Evolutionary conservation across 2,797 vertebrate species (phyloP), one percentile per base, ranked within the genome.

Genomic region (Eidolon dupreanum): DNA sequence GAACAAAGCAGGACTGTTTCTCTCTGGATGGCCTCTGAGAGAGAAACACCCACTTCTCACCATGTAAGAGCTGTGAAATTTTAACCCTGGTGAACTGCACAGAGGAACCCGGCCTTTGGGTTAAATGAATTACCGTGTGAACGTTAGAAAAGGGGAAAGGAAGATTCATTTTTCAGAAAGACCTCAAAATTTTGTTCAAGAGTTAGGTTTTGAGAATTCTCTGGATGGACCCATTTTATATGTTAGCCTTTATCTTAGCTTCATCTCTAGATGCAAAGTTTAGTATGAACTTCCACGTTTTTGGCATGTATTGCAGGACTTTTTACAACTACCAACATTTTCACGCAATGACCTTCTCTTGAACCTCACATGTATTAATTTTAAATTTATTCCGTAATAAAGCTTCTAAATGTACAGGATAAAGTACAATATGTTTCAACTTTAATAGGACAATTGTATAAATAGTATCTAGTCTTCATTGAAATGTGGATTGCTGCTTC

Each of bases 341-440:
- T 93, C 22, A 33, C 15, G n/a, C 68, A 49, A 55, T 92, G 61
- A 89, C 71, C 86, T 28, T 92, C 59, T 87, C 61, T 66, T 93
- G 79, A 97, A 97, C 79, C 83, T 95, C 51, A 41, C 59, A 82
- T 79, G 24, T 93, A 94, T 96, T 96, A 61, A 97, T 96, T 96
- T 97, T 79, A 74, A 95, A 74, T 95, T 66, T 85, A 94, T 79
- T 95, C 22, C 28, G 61, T 74, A 93, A 82, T 82, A 93, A 92
- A 91, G 8, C 5, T 95, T 38, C 84, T 93, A 89, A 96, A n/a
- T 33, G 24, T 81, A 79, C 51, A 95, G 8, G 3, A 96, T 84
- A 77, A 82, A 68, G 28, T 74, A 65, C 43, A 93, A 53, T 81
- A 84, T 73, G 91, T 79, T 93, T 84, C 46, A 57, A 51, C 91